Evolutionary conservation across 2,888 invertebrate species (phyloP).

Genomic region (Noctua janthina): DNA sequence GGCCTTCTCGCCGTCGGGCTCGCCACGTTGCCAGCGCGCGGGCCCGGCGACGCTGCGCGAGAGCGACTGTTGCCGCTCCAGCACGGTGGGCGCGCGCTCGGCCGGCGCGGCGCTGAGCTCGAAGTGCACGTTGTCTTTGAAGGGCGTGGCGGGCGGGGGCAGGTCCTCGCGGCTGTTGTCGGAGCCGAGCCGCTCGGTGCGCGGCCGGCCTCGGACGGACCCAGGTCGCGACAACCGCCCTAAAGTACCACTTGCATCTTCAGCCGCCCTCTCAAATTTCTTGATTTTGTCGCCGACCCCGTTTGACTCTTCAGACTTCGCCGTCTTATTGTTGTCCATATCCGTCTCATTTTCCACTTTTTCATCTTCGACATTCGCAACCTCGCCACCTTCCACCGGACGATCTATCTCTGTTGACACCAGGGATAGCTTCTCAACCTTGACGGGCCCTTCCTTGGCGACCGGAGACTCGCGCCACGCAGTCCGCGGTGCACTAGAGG

Average conservation of each 20-base stretch:
- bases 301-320: slow-evolving; percentile 79
- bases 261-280: slow-evolving; percentile 87
- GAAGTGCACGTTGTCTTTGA: slow-evolving; percentile 81
- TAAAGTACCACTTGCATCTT: slow-evolving; percentile 78
- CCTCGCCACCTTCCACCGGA: slow-evolving; percentile 32
- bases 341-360: slow-evolving; percentile 30
- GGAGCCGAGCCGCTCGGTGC: slow-evolving; percentile 70
- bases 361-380: slow-evolving; percentile 41
- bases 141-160: slow-evolving; percentile 82
- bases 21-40: slow-evolving; percentile 79
- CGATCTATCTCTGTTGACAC: slow-evolving; percentile 46
- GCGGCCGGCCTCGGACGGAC: slow-evolving; percentile 76
- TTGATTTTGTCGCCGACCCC: slow-evolving; percentile 89
- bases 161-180: slow-evolving; percentile 76
- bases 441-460: slow-evolving; percentile 69
- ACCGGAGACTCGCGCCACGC: slow-evolving; percentile 71
- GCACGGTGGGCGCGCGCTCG: slow-evolving; percentile 55
- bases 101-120: slow-evolving; percentile 67
- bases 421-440: slow-evolving; percentile 60
- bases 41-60: slow-evolving; percentile 68
- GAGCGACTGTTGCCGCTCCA: slow-evolving; percentile 77
- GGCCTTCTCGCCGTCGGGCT: slow-evolving; percentile 75
- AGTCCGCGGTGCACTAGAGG: slow-evolving; percentile 47
- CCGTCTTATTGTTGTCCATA: slow-evolving; percentile 26
- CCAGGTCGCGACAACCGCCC: slow-evolving; percentile 82